Evolutionary conservation across 2,888 invertebrate species (phyloP), one percentile per base, ranked within the genome.

Genomic region (Sceliomorpha sp.): DNA sequence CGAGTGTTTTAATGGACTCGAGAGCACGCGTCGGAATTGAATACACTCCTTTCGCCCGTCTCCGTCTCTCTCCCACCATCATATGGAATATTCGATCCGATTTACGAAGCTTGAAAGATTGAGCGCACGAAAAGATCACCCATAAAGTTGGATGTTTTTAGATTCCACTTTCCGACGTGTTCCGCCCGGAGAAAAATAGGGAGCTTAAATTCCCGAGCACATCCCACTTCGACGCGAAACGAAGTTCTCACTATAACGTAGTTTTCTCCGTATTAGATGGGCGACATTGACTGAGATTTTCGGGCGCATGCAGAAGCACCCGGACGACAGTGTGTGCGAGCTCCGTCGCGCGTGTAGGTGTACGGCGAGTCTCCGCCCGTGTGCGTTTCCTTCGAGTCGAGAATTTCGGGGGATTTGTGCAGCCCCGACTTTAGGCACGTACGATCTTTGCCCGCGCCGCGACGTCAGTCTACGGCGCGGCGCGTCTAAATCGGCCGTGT

Each of bases 401-500:
- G 56, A 64, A 72, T 69, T 72, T 68, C 51, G 58, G 53, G 67
- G 59, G 63, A n/a, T n/a, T n/a, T 72, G 53, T 51, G 40, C 34
- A 50, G 24, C 55, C n/a, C 53, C 50, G 59, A 48, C 50, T 63
- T 63, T 59, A 36, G 50, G 55, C 69, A 70, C 69, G 69, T 64
- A 63, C 58, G 69, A 64, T 64, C 70, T 70, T 59, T 44, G 53
- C 44, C 58, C 58, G 53, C 59, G 66, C 53, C 32, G 32, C 50
- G 45, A 55, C 31, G 55, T 56, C 56, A 48, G 60, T 67, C 74
- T 71, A 71, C 67, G 60, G 69, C 55, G 58, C 45, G 70, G 70
- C 66, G 71, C 67, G 72, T 77, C 79, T 81, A 80, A 81, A 79
- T 79, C 75, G 78, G 70, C 70, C 62, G 68, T 37, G 77, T 70